Percentiles rank a stretch among this genome's conserved stretches.
These are phyloP conservation scores for Amphiprion ocellaris DNA, from an alignment of 2,113 vertebrate genomes.

Conservation along the genomic window DNA sequence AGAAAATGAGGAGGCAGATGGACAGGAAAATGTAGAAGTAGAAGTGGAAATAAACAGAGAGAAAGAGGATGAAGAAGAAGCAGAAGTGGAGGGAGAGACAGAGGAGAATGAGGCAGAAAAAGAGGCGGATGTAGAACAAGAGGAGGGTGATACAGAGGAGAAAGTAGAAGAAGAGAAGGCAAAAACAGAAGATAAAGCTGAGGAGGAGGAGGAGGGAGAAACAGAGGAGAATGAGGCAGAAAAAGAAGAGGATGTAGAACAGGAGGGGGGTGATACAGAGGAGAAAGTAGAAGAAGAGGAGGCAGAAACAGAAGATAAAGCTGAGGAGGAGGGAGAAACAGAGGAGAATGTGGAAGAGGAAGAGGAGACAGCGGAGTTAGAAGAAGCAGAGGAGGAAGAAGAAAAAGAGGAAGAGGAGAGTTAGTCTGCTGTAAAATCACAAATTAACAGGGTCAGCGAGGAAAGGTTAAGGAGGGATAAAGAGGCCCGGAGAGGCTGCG, in stretches of 20 bases:
- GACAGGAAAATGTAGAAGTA: background rate
- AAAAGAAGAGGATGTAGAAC: background rate
- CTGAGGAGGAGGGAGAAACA: conserved; percentile 3
- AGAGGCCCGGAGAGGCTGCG: background rate
- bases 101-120: background rate
- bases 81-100: background rate
- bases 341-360: conserved; percentile 17
- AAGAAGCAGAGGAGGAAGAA: conserved; percentile 2
- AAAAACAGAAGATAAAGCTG: background rate
- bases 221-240: background rate
- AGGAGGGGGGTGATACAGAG: background rate
- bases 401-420: conserved; percentile 55
- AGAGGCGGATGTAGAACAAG: background rate
- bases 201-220: background rate
- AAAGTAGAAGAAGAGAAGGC: background rate
- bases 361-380: background rate
- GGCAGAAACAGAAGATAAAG: background rate
- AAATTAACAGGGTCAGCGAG: conserved; percentile 18
- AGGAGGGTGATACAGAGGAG: background rate
- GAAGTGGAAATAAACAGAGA: background rate
- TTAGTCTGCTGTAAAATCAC: conserved; percentile 27
- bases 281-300: background rate
- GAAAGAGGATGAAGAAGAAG: background rate
- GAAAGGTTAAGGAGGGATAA: background rate
- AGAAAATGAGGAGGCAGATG: background rate